Conservation (phyloP, 2,888 invertebrate species). For the Apomyelois bistriatella region DNA sequence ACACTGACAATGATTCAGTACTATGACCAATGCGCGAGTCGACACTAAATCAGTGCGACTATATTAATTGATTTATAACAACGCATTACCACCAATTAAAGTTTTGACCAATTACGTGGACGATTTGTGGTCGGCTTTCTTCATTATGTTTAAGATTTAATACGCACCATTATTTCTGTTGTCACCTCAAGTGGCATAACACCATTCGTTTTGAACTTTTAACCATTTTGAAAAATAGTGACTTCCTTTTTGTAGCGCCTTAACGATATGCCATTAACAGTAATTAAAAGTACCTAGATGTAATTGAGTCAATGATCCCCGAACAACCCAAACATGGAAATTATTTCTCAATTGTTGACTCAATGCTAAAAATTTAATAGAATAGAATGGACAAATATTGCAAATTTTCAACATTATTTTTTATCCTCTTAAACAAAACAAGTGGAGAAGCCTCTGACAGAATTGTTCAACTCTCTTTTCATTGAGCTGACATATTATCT, state of each 20-base stretch:
- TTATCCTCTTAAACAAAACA: too few relatives aligned
- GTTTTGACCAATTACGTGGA: conserved; percentile 47
- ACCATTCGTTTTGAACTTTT: conserved; percentile 30
- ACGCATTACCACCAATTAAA: conserved; percentile 63
- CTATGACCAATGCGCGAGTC: conserved; percentile 36
- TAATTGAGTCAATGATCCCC: conserved; percentile 2
- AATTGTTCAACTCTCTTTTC: too few relatives aligned
- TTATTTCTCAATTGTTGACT: too few relatives aligned
- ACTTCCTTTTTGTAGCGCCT: neutral
- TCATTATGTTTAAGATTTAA: conserved; percentile 37
- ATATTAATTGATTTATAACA: conserved; percentile 64
- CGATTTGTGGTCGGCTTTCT: conserved; percentile 39
- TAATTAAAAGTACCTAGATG: neutral
- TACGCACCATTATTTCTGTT: conserved; percentile 35
- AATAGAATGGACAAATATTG: too few relatives aligned
- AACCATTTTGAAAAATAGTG: neutral
- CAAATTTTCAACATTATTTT: too few relatives aligned
- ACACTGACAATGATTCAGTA: conserved; percentile 35
- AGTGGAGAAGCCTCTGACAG: too few relatives aligned
- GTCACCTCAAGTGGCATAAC: conserved; percentile 35
- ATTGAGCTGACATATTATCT: too few relatives aligned
- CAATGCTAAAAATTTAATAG: too few relatives aligned
- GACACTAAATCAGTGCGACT: conserved; percentile 45
- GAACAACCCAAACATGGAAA: neutral
- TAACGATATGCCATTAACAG: neutral